These are phyloP conservation scores for Lomographa bimaculata DNA, from an alignment of 2,888 invertebrate species.

Conservation along the genomic window DNA sequence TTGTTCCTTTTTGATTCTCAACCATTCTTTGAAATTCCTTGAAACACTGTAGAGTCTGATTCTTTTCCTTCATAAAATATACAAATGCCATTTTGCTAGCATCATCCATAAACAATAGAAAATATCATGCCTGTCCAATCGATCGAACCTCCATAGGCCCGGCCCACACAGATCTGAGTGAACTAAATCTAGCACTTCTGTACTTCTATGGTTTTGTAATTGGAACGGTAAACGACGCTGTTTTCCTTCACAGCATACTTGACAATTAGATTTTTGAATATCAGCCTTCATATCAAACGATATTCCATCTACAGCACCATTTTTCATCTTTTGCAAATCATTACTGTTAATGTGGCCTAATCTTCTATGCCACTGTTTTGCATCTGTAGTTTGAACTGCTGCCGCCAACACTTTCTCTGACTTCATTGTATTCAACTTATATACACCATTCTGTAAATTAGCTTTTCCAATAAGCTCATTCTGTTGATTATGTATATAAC, in stretches of 20 bases:
- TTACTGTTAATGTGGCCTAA: constrained; percentile 5
- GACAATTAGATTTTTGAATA: not conserved
- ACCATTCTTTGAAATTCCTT: constrained; percentile 26
- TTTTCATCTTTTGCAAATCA: constrained; percentile 5
- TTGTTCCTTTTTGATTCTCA: constrained; percentile 23
- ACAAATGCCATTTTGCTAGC: constrained; percentile 26
- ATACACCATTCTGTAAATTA: constrained; percentile 23
- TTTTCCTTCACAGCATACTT: constrained; percentile 27
- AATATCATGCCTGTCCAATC: constrained; percentile 23
- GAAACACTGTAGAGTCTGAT: constrained; percentile 25
- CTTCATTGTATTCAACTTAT: constrained; percentile 14
- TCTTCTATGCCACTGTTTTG: constrained; percentile 14
- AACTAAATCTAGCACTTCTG: constrained; percentile 8
- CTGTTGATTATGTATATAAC: constrained; percentile 19
- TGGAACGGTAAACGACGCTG: constrained; percentile 26
- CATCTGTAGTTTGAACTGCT: not conserved
- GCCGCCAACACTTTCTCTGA: constrained; percentile 10
- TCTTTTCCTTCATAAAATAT: constrained; percentile 17
- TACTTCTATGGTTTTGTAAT: not conserved
- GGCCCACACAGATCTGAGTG: constrained; percentile 26
- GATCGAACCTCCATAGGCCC: constrained; percentile 13
- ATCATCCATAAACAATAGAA: constrained; percentile 31
- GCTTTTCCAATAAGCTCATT: constrained; percentile 19
- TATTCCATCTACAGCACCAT: constrained; percentile 5
- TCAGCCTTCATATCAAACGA: not conserved